A percentile compares a stretch with the other conserved stretches of the same genome.
Evolutionary conservation across 2,113 vertebrate species (phyloP).

Genomic region (Thunnus maccoyii): DNA sequence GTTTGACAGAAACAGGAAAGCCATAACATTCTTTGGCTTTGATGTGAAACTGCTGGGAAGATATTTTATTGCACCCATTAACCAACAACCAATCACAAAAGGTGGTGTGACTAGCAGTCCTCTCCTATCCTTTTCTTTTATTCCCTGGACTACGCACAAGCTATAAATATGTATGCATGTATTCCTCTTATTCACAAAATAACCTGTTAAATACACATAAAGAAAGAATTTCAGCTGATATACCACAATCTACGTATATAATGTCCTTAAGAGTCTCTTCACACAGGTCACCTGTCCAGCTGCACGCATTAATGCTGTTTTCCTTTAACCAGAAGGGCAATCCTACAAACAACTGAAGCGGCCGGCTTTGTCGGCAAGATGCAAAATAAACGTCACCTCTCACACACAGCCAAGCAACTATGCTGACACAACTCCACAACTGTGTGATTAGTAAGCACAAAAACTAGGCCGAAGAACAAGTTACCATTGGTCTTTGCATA

Average conservation of each 20-base stretch:
- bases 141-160: slow-evolving; percentile 12
- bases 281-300: too few species aligned
- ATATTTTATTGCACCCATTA: slow-evolving; percentile 54
- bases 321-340: neutral
- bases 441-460: slow-evolving; percentile 32
- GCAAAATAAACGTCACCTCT: slow-evolving; percentile 16
- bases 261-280: too few species aligned
- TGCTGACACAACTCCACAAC: slow-evolving; percentile 21
- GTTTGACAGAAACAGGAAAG: slow-evolving; percentile 41
- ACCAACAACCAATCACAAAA: slow-evolving; percentile 8
- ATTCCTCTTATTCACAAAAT: neutral
- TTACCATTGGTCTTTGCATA: slow-evolving; percentile 5
- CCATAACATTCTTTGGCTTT: slow-evolving; percentile 48
- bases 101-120: slow-evolving; percentile 21
- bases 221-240: neutral
- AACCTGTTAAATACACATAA: neutral
- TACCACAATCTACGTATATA: neutral
- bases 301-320: too few species aligned
- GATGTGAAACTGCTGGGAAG: slow-evolving; percentile 48
- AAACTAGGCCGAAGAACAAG: neutral
- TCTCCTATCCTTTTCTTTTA: slow-evolving; percentile 45
- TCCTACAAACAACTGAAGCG: neutral
- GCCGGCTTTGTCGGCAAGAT: slow-evolving; percentile 1
- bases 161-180: slow-evolving; percentile 31
- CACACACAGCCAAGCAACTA: neutral